Evolutionary conservation across 2,113 vertebrate species (phyloP), one percentile per base, ranked within the genome.

Genomic region (Onychorhynchus coronatus): DNA sequence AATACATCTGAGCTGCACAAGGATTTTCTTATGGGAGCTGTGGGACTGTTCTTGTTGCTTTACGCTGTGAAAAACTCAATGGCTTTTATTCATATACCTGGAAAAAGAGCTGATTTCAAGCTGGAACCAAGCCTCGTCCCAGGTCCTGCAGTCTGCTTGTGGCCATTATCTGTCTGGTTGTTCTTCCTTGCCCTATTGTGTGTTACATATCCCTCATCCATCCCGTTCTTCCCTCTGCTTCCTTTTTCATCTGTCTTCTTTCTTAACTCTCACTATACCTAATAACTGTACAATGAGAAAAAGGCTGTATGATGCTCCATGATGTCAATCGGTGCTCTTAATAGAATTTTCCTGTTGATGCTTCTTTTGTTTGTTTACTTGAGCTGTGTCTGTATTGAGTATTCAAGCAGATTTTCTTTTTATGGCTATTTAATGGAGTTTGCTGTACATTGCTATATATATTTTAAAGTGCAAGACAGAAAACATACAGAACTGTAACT

Each of bases 301-400:
- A 66, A 70, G 62, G 30, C 16, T 6, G 3, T 46, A 21, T 58
- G 50, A 24, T 59, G 17, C 68, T 95, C 37, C 25, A 2, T 73
- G 62, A 41, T 81, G 31, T 62, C 79, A 72, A 50, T 71, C 23
- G 4, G 14, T 75, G 71, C 20, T 77, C 93, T 44, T 63, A 67
- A 67, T 80, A 31, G 21, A 33, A 41, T 83, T 88, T 86, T 61
- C 33, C 42, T 35, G 6, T 33, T 58, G 42, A 84, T 30, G 12
- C 21, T 80, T 67, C 50, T 86, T 93, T 70, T 62, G 35, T 91
- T 93, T 90, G 59, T 84, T 92, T 63, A 31, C 56, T 71, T 61
- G 53, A n/a, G 30, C 59, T 44, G 16, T 79, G 10, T 78, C 55
- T 67, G 35, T 49, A 44, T 61, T 55, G n/a, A 65, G 0, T 80